Percentiles rank a stretch among this genome's conserved stretches.
These are phyloP conservation scores for Coluber constrictor DNA, from an alignment of 2,797 vertebrate species.

Conservation along the genomic window DNA sequence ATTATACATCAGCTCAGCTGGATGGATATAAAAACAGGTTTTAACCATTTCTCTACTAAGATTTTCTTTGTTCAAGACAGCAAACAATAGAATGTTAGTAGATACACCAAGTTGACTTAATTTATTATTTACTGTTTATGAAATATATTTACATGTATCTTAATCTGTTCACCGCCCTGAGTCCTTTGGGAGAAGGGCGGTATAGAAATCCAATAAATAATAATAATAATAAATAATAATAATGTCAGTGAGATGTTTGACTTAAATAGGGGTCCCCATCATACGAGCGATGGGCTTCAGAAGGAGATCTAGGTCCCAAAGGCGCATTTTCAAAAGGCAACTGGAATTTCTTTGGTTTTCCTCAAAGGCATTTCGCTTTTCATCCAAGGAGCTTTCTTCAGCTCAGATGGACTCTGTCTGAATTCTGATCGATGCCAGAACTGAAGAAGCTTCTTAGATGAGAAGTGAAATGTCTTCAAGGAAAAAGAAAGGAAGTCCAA, in stretches of 20 bases:
- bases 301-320: not conserved
- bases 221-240: no score
- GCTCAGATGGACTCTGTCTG: not conserved
- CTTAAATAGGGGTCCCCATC: not conserved
- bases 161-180: no score
- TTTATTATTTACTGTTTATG: no score
- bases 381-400: not conserved
- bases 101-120: no score
- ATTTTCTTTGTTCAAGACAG: not conserved
- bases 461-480: not conserved
- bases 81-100: not conserved
- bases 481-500: not conserved
- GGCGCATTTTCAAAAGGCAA: not conserved
- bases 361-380: not conserved
- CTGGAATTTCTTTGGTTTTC: not conserved
- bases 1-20: slow-evolving; percentile 51
- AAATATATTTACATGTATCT: no score
- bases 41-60: slow-evolving; percentile 65
- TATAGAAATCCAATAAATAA: no score
- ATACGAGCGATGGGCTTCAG: not conserved
- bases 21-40: slow-evolving; percentile 47
- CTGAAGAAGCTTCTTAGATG: not conserved
- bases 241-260: not conserved
- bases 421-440: not conserved
- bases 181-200: no score